These are phyloP conservation scores for Machimus rusticus DNA, from an alignment of 2,888 invertebrate species.

Conservation along the genomic window DNA sequence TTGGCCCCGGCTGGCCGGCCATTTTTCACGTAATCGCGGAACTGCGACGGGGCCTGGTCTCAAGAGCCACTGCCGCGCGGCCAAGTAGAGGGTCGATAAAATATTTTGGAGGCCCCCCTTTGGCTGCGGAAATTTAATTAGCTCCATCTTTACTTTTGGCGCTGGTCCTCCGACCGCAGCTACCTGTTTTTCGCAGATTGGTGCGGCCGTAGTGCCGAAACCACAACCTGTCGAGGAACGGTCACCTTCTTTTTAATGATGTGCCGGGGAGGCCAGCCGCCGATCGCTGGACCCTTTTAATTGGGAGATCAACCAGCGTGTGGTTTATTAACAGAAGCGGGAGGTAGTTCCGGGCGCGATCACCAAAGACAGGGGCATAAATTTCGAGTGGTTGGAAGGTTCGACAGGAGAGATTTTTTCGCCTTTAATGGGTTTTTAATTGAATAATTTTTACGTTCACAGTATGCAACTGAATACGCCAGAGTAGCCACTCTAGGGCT, in stretches of 20 bases:
- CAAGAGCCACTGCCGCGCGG: not conserved
- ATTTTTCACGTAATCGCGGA: not conserved
- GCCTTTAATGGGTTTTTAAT: not conserved
- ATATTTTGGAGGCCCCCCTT: slow-evolving; percentile 17
- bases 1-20: not conserved
- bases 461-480: not conserved
- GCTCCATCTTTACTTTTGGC: not conserved
- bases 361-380: not conserved
- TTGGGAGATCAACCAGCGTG: not conserved
- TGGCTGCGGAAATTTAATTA: slow-evolving; percentile 14
- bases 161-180: not conserved
- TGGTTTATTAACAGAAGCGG: not conserved
- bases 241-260: slow-evolving; percentile 5
- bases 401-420: not conserved
- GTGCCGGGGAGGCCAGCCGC: not conserved
- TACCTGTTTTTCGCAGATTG: slow-evolving; percentile 9
- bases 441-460: not conserved
- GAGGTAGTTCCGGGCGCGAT: not conserved
- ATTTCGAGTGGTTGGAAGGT: not conserved
- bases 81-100: not conserved
- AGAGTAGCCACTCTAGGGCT: too few relatives aligned
- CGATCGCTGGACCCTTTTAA: not conserved
- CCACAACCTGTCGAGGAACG: not conserved
- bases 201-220: not conserved
- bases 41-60: not conserved